phyloP scores from a whole-genome alignment of 2,113 vertebrate species.

The Hystrix cristata region DNA sequence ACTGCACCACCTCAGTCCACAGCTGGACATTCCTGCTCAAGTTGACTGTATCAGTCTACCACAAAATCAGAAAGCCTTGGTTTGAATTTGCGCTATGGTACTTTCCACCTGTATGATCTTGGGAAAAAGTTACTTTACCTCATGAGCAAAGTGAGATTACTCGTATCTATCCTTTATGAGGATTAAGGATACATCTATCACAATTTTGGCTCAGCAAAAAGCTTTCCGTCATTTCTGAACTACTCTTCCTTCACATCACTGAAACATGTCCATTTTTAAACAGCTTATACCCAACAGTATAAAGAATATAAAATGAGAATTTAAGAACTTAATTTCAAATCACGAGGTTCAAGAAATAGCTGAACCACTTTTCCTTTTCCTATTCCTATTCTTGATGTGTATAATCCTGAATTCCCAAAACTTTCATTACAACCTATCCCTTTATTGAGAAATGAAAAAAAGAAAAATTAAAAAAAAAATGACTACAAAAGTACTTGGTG shows the following conservation, averaged over 20 bases:
- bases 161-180: neutral
- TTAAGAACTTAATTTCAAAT: constrained; percentile 38
- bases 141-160: neutral
- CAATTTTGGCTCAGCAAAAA: constrained; percentile 48
- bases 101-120: neutral
- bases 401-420: neutral
- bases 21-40: too few species aligned
- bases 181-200: constrained; percentile 1
- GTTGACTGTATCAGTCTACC: too few species aligned
- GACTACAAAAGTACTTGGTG: neutral
- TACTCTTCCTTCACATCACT: neutral
- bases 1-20: too few species aligned
- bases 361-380: neutral
- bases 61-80: neutral
- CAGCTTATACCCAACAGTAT: neutral
- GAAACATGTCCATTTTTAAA: constrained; percentile 11
- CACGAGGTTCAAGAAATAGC: constrained; percentile 13
- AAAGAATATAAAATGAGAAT: constrained; percentile 47
- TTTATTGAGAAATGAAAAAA: neutral
- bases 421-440: constrained; percentile 5
- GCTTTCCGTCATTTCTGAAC: constrained; percentile 1
- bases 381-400: neutral
- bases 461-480: neutral
- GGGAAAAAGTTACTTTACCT: neutral
- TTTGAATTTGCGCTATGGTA: neutral